Base-by-base conservation (phyloP, 1,140 invertebrate species). In the Coptotermes formosanus region DNA sequence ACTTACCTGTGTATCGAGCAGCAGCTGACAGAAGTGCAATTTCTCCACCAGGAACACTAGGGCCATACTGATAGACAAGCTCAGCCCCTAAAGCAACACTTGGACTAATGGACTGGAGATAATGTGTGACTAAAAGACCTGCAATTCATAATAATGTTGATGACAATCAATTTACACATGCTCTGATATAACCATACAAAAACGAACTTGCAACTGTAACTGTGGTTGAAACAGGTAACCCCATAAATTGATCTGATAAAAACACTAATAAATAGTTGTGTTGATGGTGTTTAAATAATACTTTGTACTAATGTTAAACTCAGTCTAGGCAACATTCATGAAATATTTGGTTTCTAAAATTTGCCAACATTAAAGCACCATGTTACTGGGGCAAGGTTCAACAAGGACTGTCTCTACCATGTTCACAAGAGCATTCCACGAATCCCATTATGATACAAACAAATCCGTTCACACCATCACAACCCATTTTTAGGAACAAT, bases 61-160 rank as follows among this genome's bases (percentile, higher is more conserved):
- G 93, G 87, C 92, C 87, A 85, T 93, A 95, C 91, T 99, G 99
- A 91, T 98, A 98, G 69, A 97, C 95, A 45, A 99, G 90, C 92
- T 99, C 99, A 83, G 96, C 95, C 48, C 99, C 99, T 82, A 99
- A 89, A 84, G 97, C 96, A 86, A 99, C 89, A 83, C 93, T 93
- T 87, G 94, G 92, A 38, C 95, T 96, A 52, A 99, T 93, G 87
- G 95, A 95, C 92, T 99, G 97, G 83, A 99, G 93, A 92, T 98
- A 99, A 90, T 99, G 98, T 85, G 94, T 93, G 32, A 99, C 97
- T 82, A 96, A 90, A 45, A 99, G 94, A 86, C 97, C 97, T 92
- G 83, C 84, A 89, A 90, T 81, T 30, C 87, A 87, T 38, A 88
- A 88, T 48, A 48, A 48, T 48, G 45, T 12, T 48, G 14, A 48